These are phyloP conservation scores for Tympanoctomys barrerae DNA, from an alignment of 2,797 vertebrate species.

Conservation along the genomic window DNA sequence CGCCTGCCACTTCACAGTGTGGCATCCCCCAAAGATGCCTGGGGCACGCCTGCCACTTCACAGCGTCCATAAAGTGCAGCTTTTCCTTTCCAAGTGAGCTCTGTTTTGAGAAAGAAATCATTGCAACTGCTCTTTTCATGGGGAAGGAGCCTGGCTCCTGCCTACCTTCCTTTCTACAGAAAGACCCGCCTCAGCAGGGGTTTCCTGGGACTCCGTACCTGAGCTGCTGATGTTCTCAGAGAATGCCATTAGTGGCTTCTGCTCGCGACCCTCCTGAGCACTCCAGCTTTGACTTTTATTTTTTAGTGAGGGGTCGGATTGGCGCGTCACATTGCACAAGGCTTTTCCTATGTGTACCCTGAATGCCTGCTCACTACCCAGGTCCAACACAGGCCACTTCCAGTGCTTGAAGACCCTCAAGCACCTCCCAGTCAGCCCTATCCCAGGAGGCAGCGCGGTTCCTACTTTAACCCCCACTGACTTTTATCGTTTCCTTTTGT, in stretches of 20 bases:
- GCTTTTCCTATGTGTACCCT: background rate
- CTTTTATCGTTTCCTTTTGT: background rate
- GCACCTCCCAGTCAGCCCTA: background rate
- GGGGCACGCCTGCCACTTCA: background rate
- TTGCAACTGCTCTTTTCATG: background rate
- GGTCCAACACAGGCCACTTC: background rate
- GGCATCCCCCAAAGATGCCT: background rate
- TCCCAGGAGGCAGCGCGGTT: background rate
- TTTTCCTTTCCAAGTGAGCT: background rate
- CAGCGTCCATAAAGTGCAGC: background rate
- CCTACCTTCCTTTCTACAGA: background rate
- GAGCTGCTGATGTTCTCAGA: background rate
- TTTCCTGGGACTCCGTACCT: background rate
- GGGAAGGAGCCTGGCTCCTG: background rate
- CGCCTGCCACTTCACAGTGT: background rate
- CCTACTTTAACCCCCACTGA: background rate
- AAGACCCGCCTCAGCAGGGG: background rate
- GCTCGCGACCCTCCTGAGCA: background rate
- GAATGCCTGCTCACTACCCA: background rate
- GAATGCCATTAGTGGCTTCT: background rate
- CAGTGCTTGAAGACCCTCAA: background rate
- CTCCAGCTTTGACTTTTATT: background rate
- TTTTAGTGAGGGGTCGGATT: background rate
- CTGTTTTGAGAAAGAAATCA: background rate
- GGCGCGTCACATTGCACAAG: background rate